Conservation (phyloP, 2,888 invertebrate species). For the Hipparchia sbordonii region DNA sequence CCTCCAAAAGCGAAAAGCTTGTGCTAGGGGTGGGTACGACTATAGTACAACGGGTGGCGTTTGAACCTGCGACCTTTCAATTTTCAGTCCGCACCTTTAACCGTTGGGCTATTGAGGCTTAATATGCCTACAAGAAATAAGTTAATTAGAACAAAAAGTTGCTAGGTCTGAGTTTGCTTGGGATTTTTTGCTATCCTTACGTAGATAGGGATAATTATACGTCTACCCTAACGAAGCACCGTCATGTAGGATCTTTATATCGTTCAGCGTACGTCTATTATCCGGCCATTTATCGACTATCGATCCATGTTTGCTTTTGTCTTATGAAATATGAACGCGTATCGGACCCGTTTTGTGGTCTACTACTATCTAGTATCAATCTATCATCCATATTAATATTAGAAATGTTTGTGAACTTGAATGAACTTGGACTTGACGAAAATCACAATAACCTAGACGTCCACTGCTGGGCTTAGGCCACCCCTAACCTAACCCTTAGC, state of each 20-base stretch:
- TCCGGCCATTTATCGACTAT: constrained; percentile 32
- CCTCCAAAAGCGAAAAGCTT: no score
- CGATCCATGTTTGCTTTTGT: constrained; percentile 36
- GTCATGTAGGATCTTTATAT: constrained; percentile 26
- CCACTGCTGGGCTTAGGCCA: no score
- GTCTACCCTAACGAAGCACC: constrained; percentile 23
- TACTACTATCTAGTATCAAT: background rate
- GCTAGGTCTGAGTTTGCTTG: background rate
- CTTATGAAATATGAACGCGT: constrained; percentile 35
- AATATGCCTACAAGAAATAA: background rate
- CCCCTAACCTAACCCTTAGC: no score
- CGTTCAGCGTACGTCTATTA: constrained; percentile 25
- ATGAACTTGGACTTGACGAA: no score
- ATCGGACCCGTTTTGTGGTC: constrained; percentile 12
- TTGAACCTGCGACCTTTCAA: no score
- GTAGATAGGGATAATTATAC: constrained; percentile 15
- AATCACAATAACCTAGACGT: no score
- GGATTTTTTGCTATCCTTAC: constrained; percentile 21
- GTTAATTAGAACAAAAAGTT: no score
- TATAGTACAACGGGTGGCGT: no score
- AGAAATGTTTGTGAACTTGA: background rate
- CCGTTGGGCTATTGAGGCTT: no score
- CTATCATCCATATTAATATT: background rate
- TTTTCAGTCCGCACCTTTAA: no score
- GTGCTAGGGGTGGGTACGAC: no score